Percentiles rank a stretch among this genome's conserved stretches.
Evolutionary conservation across 1,140 invertebrate species (phyloP).

Genomic region (Scaptomyza graminum): DNA sequence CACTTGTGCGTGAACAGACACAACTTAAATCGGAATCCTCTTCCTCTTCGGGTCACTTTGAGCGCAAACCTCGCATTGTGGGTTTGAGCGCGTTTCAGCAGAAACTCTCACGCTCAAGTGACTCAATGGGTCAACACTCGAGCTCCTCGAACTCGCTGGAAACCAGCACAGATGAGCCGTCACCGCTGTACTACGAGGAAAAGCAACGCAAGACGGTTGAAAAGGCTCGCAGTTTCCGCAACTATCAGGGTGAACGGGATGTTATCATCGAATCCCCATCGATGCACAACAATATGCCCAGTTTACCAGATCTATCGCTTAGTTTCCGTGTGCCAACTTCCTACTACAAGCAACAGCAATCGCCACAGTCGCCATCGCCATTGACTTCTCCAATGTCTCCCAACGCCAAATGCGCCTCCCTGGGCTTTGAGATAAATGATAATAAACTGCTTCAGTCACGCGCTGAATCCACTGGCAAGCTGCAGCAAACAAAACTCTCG

Average conservation of each 20-base stretch:
- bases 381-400: slow-evolving; percentile 55
- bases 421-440: slow-evolving; percentile 78
- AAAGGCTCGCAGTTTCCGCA: slow-evolving; percentile 88
- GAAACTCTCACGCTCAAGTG: slow-evolving; percentile 81
- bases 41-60: slow-evolving; percentile 55
- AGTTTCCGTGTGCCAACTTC: slow-evolving; percentile 69
- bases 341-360: slow-evolving; percentile 49
- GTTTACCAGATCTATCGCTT: slow-evolving; percentile 76
- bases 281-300: slow-evolving; percentile 77
- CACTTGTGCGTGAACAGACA: slow-evolving; percentile 65
- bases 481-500: slow-evolving; percentile 39
- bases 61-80: slow-evolving; percentile 84
- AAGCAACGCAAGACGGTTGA: slow-evolving; percentile 85
- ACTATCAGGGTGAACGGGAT: slow-evolving; percentile 84
- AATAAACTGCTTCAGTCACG: slow-evolving; percentile 68
- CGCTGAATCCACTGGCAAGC: slow-evolving; percentile 59
- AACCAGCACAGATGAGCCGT: slow-evolving; percentile 64
- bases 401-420: slow-evolving; percentile 54
- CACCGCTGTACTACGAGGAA: slow-evolving; percentile 68
- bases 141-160: slow-evolving; percentile 77
- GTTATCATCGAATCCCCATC: slow-evolving; percentile 6
- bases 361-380: slow-evolving; percentile 35
- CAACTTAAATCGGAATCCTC: slow-evolving; percentile 52
- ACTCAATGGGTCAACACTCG: slow-evolving; percentile 75
- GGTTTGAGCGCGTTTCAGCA: slow-evolving; percentile 85